Base-by-base conservation (phyloP, 2,797 vertebrate species). In the Helarctos malayanus region DNA sequence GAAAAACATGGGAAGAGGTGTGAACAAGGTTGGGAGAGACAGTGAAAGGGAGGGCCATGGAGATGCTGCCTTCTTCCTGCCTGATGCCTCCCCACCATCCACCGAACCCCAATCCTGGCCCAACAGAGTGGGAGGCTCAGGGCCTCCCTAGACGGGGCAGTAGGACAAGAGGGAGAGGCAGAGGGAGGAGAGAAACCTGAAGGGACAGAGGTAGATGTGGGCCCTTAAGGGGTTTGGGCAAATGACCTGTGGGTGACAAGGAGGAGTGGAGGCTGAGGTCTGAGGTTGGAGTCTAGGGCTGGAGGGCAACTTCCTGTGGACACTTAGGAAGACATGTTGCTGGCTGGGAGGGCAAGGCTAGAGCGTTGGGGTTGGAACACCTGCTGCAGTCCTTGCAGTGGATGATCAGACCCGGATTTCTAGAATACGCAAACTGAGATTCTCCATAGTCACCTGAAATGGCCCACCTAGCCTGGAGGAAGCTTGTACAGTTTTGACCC, bases 41-140 rank as follows among this genome's bases (percentile, higher is more conserved):
- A 71, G 14, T 29, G n/a, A 85, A 29, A 7, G 21, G 18, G 5
- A 12, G 8, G 2, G 19, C 38, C 2, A 14, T 35, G 61, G 32
- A 45, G 25, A 57, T n/a, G 71, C 8, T n/a, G 12, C 11, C 15
- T 1, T 54, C 16, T 93, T 15, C 15, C 3, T 49, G 2, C 27
- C 63, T 10, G 1, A 2, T 1, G 2, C 32, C 16, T 61, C 27
- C 57, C 47, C 6, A 10, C 8, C 3, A 9, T 19, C 47, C 29
- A 35, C 4, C 59, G 45, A 80, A 19, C 68, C 29, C 68, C 32
- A 91, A 10, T 29, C 19, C 10, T 57, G 35, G 32, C 83, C 25
- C 47, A 27, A 45, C 27, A 68, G 35, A 83, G 23, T 21, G 21
- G 54, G 47, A 35, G 23, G 19, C 14, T 81, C 35, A 41, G n/a